A percentile compares a stretch with the other conserved stretches of the same genome.
Evolutionary conservation across 2,113 vertebrate species (phyloP).

Genomic region (Periophthalmodon schlosseri): DNA sequence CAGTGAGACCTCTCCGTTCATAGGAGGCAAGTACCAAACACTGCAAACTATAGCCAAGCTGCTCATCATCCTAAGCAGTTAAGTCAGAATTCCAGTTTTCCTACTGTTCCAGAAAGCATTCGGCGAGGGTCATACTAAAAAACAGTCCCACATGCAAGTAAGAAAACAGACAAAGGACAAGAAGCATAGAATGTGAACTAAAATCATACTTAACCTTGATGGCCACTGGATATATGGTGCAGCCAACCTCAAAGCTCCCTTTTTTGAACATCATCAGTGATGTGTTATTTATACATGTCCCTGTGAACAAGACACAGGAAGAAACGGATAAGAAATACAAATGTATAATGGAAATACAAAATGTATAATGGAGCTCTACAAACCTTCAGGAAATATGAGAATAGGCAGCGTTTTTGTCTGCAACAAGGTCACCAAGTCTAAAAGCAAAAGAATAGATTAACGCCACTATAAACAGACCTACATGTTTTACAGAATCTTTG

Average conservation of each 20-base stretch:
- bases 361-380: slow-evolving; percentile 32
- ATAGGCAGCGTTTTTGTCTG: slow-evolving; percentile 92
- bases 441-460: slow-evolving; percentile 7
- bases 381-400: slow-evolving; percentile 98
- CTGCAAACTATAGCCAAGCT: slow-evolving; percentile 99
- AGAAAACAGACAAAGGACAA: too few relatives aligned
- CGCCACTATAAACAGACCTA: too few relatives aligned
- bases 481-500: neutral
- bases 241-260: slow-evolving; percentile 94
- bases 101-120: slow-evolving; percentile 99
- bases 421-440: slow-evolving; percentile 89
- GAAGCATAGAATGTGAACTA: too few relatives aligned
- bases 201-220: slow-evolving; percentile 82
- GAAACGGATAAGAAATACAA: neutral
- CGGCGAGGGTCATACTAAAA: slow-evolving; percentile 93
- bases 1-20: slow-evolving; percentile 80
- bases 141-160: neutral
- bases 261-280: slow-evolving; percentile 99
- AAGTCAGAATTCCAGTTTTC: slow-evolving; percentile 97
- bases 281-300: slow-evolving; percentile 98
- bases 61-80: slow-evolving; percentile 97
- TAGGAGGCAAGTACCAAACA: slow-evolving; percentile 96
- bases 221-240: slow-evolving; percentile 93
- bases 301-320: slow-evolving; percentile 59
- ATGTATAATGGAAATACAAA: too few relatives aligned